Evolutionary conservation across 2,888 invertebrate species (phyloP), one percentile per base, ranked within the genome.

Genomic region (Cylloceria caligata): DNA sequence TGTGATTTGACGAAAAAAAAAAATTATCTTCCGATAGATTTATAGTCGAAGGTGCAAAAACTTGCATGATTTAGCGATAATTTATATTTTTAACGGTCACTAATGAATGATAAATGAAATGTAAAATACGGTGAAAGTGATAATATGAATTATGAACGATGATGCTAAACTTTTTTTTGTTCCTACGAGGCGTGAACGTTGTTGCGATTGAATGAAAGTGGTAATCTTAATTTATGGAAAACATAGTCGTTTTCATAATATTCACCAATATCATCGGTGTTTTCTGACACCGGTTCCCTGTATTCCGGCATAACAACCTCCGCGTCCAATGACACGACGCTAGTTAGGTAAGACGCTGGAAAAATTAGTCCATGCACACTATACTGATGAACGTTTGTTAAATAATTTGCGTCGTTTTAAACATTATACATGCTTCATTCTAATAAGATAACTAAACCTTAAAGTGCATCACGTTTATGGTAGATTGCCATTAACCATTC

Each of bases 201-300:
- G 67, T 68, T 49, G 79, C 64, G 42, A 68, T 55, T 21, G 45
- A 39, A 36, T 21, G 55, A 67, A 64, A 55, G 39, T 21, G 36
- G 42, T 36, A 16, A 6, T 16, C 47, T 62, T 49, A 39, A 21
- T 64, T 42, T 13, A 62, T 16, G 24, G 3, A 72, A 78, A 60
- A 30, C n/a, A 34, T 55, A 13, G 16, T 19, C 24, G 7, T 21
- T 52, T 73, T 64, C 64, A 77, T 69, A 55, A 86, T 87, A 87
- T 85, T 87, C 87, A 88, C 87, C 88, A 84, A 85, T 84, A 79
- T 80, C 86, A 71, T 85, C 85, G 83, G 85, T 86, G 83, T 80
- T 82, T 74, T 85, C 85, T 57, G 87, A 85, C 72, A 86, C 84
- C 83, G 80, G 80, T 76, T 87, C 86, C 79, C 84, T 80, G 60